Evolutionary conservation across 92 coral and sea anemone genomes (phyloP), one percentile per base, ranked within the genome.

Genomic region (Siderastrea radians): DNA sequence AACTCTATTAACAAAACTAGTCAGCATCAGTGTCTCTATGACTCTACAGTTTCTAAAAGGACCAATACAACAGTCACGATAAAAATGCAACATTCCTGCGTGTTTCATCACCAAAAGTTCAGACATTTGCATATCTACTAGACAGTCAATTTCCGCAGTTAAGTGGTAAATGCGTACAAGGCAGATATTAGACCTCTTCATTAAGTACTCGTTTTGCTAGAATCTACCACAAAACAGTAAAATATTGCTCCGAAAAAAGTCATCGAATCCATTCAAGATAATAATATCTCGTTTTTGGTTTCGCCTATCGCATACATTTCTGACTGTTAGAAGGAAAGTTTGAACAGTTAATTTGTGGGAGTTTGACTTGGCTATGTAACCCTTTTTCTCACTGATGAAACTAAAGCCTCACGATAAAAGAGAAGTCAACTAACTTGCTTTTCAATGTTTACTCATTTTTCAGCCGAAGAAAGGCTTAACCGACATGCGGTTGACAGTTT

Each of bases 61-160:
- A 19, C 71, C 83, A 78, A 78, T 78, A 78, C 4, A 17, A 13
- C 9, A 47, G 38, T 3, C 7, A 63, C 7, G 44, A 67, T 49
- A 43, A 67, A 44, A 68, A 5, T 44, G 3, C 14, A 60, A 49
- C 72, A 83, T 72, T 83, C 80, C 50, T 59, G 72, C 50, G 9
- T 8, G 26, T 5, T 66, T 43, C 13, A 17, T 14, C 16, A 57
- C 43, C 57, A 16, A 2, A 45, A 3, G 15, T 60, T 14, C 45
- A 3, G 10, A 6, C 70, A 83, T 83, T 83, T 83, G 87, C 87
- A 73, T 83, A n/a, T 72, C 12, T 11, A 38, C 80, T 61, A 72
- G 87, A 83, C 87, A 53, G 70, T 14, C 57, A 59, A 48, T 83
- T 74, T 38, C 80, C 47, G 47, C 3, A 5, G 3, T 83, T 53